Evolutionary conservation across 2,113 vertebrate genomes (phyloP), one percentile per base, ranked within the genome.

Genomic region (Centropus bengalensis): DNA sequence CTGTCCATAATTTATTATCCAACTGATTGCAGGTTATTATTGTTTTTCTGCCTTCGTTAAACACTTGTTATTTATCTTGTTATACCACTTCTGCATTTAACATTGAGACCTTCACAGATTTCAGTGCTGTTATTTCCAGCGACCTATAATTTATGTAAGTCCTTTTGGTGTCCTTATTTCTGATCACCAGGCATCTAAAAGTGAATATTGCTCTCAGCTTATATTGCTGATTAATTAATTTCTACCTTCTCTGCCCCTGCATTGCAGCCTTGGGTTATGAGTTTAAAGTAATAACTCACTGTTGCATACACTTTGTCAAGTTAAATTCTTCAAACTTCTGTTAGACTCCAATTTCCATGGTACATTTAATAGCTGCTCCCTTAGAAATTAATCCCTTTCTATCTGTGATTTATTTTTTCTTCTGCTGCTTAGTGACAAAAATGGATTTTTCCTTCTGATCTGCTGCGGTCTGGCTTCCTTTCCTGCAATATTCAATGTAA

Each of bases 1-100:
- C 97, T 96, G 97, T 85, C 81, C 69, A n/a, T 91, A 79, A 87
- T 76, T 81, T 94, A 96, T 94, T 93, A 96, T 93, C 94, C 92
- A 85, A 89, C 95, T 91, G 96, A 97, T 73, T 86, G 84, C 55
- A 76, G 70, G 55, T 89, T 68, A 84, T 85, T 82, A 69, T 40
- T 93, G 88, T 86, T 73, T 86, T 85, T 70, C 87, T 44, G 38
- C 82, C 77, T 36, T 84, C 91, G 56, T 90, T 88, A 94, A 91
- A 94, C 69, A 36, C 18, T 64, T 63, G 75, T 88, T 93, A 81
- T 97, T 96, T 94, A 90, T 96, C 94, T 94, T 94, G 27, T 28
- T 42, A 60, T 6, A 45, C 38, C 71, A 49, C 58, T 87, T 78
- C 82, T 59, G 52, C 85, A 78, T 85, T 95, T 94, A 94, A 94